Conservation (phyloP, 2,888 invertebrate genomes). For the Calliphora vomitoria region DNA sequence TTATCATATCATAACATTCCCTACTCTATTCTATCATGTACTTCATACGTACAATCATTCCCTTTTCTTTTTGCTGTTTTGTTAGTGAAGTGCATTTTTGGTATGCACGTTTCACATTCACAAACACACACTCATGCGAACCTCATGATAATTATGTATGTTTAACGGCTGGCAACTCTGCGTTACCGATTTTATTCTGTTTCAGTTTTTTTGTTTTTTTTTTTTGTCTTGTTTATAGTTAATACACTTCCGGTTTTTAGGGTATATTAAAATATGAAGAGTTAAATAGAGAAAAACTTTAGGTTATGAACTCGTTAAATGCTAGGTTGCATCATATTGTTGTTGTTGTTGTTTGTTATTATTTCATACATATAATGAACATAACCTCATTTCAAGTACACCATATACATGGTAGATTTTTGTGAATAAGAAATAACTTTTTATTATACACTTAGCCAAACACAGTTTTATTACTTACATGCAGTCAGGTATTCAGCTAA, state of each 20-base stretch:
- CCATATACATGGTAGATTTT: slow-evolving; percentile 8
- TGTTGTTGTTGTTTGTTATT: slow-evolving; percentile 55
- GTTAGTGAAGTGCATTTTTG: slow-evolving; percentile 43
- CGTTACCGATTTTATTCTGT: slow-evolving; percentile 41
- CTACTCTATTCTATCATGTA: background rate
- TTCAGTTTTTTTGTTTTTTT: slow-evolving; percentile 33
- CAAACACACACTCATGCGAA: slow-evolving; percentile 14
- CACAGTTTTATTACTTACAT: background rate
- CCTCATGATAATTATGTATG: slow-evolving; percentile 52
- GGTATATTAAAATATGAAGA: slow-evolving; percentile 40
- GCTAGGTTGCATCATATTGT: slow-evolving; percentile 62
- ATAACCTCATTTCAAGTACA: slow-evolving; percentile 72
- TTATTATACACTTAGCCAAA: slow-evolving; percentile 49
- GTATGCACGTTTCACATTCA: slow-evolving; percentile 16
- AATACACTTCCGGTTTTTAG: slow-evolving; percentile 69
- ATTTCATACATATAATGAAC: slow-evolving; percentile 50
- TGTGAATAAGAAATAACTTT: slow-evolving; percentile 59
- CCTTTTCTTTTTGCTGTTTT: slow-evolving; percentile 14
- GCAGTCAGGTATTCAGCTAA: too few species aligned
- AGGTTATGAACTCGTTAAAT: slow-evolving; percentile 66
- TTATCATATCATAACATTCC: slow-evolving; percentile 47
- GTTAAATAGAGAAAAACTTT: slow-evolving; percentile 47
- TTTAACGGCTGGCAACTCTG: slow-evolving; percentile 49
- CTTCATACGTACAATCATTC: background rate
- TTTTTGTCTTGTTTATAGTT: slow-evolving; percentile 60